Conservation (phyloP, 2,113 vertebrate genomes). For the Nesospiza acunhae region DNA sequence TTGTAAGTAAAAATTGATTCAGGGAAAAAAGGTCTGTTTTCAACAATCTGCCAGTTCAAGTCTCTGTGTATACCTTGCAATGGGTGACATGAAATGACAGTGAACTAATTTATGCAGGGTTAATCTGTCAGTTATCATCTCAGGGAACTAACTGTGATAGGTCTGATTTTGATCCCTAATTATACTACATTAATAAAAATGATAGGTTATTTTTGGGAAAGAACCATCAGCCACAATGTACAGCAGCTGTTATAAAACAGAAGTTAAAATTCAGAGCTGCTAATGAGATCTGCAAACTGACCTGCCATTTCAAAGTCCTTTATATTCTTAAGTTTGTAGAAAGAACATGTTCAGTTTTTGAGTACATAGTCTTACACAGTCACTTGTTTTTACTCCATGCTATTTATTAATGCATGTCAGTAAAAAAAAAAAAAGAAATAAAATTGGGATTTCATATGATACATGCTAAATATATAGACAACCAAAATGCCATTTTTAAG, state of each 20-base stretch:
- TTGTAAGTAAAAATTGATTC: background rate
- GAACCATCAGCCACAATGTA: background rate
- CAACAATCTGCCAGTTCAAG: background rate
- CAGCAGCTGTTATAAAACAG: background rate
- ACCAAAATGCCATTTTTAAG: background rate
- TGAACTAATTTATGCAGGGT: background rate
- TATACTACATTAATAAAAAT: background rate
- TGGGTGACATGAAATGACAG: background rate
- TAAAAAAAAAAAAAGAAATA: background rate
- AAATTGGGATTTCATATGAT: background rate
- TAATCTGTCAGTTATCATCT: background rate
- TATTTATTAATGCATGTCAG: background rate
- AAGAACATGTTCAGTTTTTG: background rate
- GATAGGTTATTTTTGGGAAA: background rate
- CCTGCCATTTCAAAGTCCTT: background rate
- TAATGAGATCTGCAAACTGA: background rate
- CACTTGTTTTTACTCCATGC: background rate
- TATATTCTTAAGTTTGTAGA: background rate
- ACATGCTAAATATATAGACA: background rate
- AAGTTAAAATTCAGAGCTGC: background rate
- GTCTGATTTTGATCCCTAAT: background rate
- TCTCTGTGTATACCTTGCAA: background rate
- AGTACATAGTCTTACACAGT: background rate
- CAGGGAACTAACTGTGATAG: background rate
- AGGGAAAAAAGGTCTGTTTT: background rate